Conservation (phyloP, 2,113 vertebrate genomes). For the Lipotes vexillifer region DNA sequence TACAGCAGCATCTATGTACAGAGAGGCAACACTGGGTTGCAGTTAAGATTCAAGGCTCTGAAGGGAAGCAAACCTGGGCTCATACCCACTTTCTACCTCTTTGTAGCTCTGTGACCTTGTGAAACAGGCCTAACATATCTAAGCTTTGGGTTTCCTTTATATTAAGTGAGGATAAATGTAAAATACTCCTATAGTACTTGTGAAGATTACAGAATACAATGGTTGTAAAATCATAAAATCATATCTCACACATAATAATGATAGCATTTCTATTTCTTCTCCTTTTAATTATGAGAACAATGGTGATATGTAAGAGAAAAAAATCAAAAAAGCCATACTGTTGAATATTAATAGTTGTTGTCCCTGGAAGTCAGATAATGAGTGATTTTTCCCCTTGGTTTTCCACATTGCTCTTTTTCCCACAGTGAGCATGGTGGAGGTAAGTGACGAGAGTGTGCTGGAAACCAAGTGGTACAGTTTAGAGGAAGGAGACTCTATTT, state of each 20-base stretch:
- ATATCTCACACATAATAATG: background rate
- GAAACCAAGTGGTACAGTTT: background rate
- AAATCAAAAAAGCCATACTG: background rate
- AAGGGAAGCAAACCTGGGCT: background rate
- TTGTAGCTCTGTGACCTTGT: background rate
- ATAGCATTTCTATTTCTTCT: background rate
- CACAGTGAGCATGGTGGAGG: background rate
- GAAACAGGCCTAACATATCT: background rate
- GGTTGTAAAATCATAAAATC: background rate
- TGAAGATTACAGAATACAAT: background rate
- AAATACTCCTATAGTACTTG: background rate
- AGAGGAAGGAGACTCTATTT: background rate
- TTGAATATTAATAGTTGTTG: background rate
- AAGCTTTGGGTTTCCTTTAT: conserved; percentile 13
- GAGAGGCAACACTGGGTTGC: background rate
- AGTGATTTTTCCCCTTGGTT: background rate
- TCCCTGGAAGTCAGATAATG: background rate
- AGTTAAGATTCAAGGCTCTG: background rate
- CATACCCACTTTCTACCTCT: background rate
- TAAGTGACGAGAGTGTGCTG: background rate
- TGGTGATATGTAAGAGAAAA: background rate
- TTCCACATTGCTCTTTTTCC: background rate
- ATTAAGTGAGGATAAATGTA: background rate
- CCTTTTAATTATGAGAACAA: conserved; percentile 5
- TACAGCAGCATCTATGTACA: background rate